Base-by-base conservation (phyloP, 1,140 invertebrate species). In the Elysia chlorotica region DNA sequence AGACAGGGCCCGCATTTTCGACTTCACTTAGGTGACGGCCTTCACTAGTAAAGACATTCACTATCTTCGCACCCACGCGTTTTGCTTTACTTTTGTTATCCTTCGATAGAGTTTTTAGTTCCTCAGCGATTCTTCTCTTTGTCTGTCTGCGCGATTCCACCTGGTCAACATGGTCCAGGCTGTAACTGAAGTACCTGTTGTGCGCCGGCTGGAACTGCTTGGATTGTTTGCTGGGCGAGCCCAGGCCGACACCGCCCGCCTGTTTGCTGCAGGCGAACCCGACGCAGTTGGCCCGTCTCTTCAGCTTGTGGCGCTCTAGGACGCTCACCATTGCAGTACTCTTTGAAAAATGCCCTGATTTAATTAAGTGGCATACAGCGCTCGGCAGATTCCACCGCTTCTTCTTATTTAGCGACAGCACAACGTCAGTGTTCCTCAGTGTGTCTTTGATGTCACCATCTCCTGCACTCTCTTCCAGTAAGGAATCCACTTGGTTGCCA, bases 381-480 rank as follows among this genome's bases (percentile, higher is more conserved):
- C 65, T 35, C 0, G 77, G 75, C 2, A 79, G 71, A n/a, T 33
- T 6, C 77, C 77, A 79, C 33, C 77, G 62, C 36, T 59, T 19
- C 33, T 77, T 76, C 53, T 79, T 79, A 67, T 79, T 79, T 28
- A 79, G 65, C 1, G 77, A 79, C 35, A 75, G 57, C 25, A 69
- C 25, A 23, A 79, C 75, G n/a, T 74, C 63, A 37, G 68, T 68
- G 17, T 23, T 25, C 5, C 30, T 14, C 65, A 36, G 19, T 67
- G 23, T 56, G 19, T 31, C n/a, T 21, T 17, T 37, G 57, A 17
- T 74, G 74, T 36, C 38, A 61, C 35, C 76, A 75, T 28, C 76
- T 77, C n/a, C n/a, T n/a, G n/a, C n/a, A n/a, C n/a, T n/a, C n/a
- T n/a, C n/a, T n/a, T n/a, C n/a, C n/a, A n/a, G n/a, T n/a, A n/a